Percentiles rank a stretch among this genome's conserved stretches.
phyloP scores from a whole-genome alignment of 1,140 invertebrate genomes.

The Drosophila punjabiensis region DNA sequence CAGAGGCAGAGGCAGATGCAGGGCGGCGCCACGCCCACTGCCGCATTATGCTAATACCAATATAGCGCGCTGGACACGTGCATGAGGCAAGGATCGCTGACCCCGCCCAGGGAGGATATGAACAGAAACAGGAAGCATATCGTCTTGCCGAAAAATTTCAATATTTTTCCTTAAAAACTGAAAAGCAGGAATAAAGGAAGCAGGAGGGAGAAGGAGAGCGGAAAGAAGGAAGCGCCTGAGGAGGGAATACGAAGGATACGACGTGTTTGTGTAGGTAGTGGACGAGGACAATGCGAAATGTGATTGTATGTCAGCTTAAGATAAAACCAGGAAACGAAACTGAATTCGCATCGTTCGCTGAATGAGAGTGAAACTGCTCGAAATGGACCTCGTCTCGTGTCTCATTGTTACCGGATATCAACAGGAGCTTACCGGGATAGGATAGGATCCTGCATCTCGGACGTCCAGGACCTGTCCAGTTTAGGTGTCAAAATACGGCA shows the following conservation, averaged over 20 bases:
- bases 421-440: constrained; percentile 58
- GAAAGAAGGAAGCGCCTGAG: constrained; percentile 12
- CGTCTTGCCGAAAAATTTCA: constrained; percentile 43
- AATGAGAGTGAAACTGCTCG: constrained; percentile 47
- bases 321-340: constrained; percentile 73
- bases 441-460: constrained; percentile 11
- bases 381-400: constrained; percentile 2
- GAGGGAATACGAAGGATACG: constrained; percentile 13
- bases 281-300: constrained; percentile 76
- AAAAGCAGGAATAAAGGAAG: constrained; percentile 7
- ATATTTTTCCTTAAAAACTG: constrained; percentile 68
- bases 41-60: constrained; percentile 54
- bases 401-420: constrained; percentile 74
- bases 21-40: constrained; percentile 56
- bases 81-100: constrained; percentile 42
- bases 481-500: constrained; percentile 83
- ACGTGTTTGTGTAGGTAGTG: constrained; percentile 49
- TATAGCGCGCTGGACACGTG: constrained; percentile 65
- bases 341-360: constrained; percentile 1
- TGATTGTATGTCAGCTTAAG: constrained; percentile 83
- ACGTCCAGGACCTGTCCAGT: constrained; percentile 25
- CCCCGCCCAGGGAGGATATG: constrained; percentile 29
- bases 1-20: constrained; percentile 25
- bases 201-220: constrained; percentile 5
- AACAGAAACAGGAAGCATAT: constrained; percentile 50